Evolutionary conservation across 1,140 invertebrate species (phyloP), one percentile per base, ranked within the genome.

Genomic region (Drosophila santomea): DNA sequence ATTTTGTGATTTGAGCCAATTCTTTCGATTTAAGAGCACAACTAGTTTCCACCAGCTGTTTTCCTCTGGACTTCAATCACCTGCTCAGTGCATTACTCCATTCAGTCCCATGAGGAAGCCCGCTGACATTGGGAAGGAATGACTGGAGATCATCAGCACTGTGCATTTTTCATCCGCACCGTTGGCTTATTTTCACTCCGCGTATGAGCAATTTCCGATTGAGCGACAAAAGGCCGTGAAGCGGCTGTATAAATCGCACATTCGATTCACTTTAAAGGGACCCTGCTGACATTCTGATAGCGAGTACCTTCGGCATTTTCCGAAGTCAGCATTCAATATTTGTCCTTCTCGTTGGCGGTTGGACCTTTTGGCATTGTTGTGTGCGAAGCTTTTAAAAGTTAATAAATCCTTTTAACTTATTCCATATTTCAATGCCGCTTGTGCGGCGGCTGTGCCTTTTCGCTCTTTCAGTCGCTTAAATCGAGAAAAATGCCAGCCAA

Each of bases 391-490:
- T 89, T 89, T 89, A 89, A 89, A 82, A 84, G 84, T 89, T 89
- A 89, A 89, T 89, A 89, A 89, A 89, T 89, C 84, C 84, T 89
- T 84, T 89, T 89, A 84, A 84, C 85, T 80, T 84, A 74, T 89
- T 74, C 84, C 80, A 89, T 89, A 89, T 89, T 90, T 89, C 84
- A 89, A 89, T 90, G 80, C 48, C 35, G 61, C 72, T 57, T 50
- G 17, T 73, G 62, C 39, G 36, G 44, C 43, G 47, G 50, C 51
- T 60, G 68, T 20, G 11, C 11, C 20, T 68, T 44, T 36, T 10
- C 23, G 36, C 7, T 11, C 48, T 50, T 50, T 28, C 48, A 32
- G 35, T 17, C 23, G 58, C 54, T 66, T 83, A 55, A 88, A 78
- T 58, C 51, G 58, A 72, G 66, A 50, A 59, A 84, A 75, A 72